Conservation (phyloP, 2,113 vertebrate species). For the Ornithorhynchus anatinus region DNA sequence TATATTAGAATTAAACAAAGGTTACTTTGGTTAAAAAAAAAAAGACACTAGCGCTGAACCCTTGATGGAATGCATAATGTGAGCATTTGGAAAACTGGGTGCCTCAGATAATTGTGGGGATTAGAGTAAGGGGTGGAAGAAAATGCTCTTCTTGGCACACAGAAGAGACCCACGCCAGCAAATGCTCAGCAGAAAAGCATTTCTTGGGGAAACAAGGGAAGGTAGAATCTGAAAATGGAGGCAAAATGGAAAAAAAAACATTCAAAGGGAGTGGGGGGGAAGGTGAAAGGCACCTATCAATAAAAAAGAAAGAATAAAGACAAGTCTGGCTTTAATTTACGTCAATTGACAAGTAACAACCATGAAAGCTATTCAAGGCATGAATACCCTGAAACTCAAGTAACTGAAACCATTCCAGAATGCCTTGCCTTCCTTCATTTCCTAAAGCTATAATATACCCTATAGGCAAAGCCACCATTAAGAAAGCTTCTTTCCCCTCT, state of each 20-base stretch:
- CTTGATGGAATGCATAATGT: slow-evolving; percentile 18
- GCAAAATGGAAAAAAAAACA: slow-evolving; percentile 4
- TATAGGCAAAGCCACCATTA: slow-evolving; percentile 5
- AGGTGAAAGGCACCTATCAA: slow-evolving; percentile 9
- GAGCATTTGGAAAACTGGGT: slow-evolving; percentile 8
- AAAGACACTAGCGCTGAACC: neutral
- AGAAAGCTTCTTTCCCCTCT: neutral
- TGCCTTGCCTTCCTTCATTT: slow-evolving; percentile 14
- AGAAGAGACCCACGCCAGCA: neutral
- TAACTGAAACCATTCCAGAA: slow-evolving; percentile 51
- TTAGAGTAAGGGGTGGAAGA: slow-evolving; percentile 27
- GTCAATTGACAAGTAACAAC: slow-evolving; percentile 47
- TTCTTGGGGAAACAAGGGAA: slow-evolving; percentile 21
- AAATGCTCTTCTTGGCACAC: slow-evolving; percentile 26
- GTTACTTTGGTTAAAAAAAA: neutral
- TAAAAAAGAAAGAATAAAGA: slow-evolving; percentile 44
- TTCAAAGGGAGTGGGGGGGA: neutral
- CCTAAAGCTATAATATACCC: slow-evolving; percentile 36
- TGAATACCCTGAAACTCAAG: slow-evolving; percentile 31
- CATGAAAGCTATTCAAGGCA: slow-evolving; percentile 47
- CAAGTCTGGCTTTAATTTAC: slow-evolving; percentile 59
- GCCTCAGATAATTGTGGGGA: slow-evolving; percentile 16
- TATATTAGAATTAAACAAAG: slow-evolving; percentile 8
- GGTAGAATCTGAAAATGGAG: slow-evolving; percentile 19
- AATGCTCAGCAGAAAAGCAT: slow-evolving; percentile 1